A percentile compares a stretch with the other conserved stretches of the same genome.
These are phyloP conservation scores for Orthonevra nobilis DNA, from an alignment of 2,888 invertebrate genomes.

Conservation along the genomic window DNA sequence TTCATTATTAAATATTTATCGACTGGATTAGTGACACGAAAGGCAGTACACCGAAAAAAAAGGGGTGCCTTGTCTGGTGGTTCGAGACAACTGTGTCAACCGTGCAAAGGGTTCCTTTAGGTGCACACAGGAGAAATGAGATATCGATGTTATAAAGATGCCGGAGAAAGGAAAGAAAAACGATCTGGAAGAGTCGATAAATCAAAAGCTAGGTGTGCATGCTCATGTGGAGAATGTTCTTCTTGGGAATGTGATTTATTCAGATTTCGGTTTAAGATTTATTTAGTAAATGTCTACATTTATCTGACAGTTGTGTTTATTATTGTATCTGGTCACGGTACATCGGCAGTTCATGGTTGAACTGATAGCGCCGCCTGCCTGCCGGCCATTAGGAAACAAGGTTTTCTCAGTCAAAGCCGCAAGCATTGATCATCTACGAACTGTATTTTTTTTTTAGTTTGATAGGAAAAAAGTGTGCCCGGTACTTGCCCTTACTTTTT, in stretches of 20 bases:
- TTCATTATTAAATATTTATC: conserved; percentile 61
- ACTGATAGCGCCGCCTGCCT: too few relatives aligned
- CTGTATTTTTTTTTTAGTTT: too few relatives aligned
- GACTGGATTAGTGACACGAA: conserved; percentile 39
- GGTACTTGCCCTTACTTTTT: too few relatives aligned
- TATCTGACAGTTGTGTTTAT: too few relatives aligned
- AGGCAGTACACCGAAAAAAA: conserved; percentile 12
- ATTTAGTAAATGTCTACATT: too few relatives aligned
- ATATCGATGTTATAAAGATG: conserved; percentile 1
- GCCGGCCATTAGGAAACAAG: too few relatives aligned
- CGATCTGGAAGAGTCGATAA: conserved; percentile 50
- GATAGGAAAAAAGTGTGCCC: too few relatives aligned
- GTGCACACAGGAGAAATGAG: conserved; percentile 11
- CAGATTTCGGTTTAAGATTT: conserved; percentile 59
- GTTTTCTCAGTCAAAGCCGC: too few relatives aligned
- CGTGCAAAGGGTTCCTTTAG: neutral
- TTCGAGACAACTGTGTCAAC: conserved; percentile 41
- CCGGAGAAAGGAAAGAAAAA: conserved; percentile 7
- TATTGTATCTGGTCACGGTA: too few relatives aligned
- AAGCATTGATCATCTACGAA: too few relatives aligned
- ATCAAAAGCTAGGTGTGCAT: conserved; percentile 51
- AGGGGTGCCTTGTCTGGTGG: conserved; percentile 13
- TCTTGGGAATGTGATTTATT: conserved; percentile 55
- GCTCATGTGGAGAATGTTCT: conserved; percentile 26
- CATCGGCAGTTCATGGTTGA: too few relatives aligned